Evolutionary conservation across 2,113 vertebrate genomes (phyloP).

Genomic region (Australoheros scitulus): DNA sequence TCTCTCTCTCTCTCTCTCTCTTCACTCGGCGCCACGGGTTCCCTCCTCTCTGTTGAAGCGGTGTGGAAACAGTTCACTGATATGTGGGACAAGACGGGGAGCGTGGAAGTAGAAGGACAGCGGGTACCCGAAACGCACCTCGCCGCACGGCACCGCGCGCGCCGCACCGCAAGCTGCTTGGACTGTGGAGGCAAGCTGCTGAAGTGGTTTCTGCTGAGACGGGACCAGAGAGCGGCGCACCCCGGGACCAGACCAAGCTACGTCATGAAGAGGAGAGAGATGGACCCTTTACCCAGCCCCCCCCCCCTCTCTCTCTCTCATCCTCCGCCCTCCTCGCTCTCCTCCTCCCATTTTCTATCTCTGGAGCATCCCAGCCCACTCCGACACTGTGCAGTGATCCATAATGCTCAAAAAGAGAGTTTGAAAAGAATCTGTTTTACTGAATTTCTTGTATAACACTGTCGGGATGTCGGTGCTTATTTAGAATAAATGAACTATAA

Average conservation of each 20-base stretch:
- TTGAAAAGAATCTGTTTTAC: neutral
- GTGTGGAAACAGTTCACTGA: constrained; percentile 54
- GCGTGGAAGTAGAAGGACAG: constrained; percentile 30
- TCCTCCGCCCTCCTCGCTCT: neutral
- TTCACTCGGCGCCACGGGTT: constrained; percentile 11
- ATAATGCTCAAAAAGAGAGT: neutral
- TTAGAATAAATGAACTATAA: neutral
- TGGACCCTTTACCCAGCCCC: constrained; percentile 33
- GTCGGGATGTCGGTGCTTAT: neutral
- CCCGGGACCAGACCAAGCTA: constrained; percentile 67
- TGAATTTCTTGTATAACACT: neutral
- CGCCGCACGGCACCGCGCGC: constrained; percentile 18
- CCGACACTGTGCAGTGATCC: constrained; percentile 20
- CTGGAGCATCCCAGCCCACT: constrained; percentile 59
- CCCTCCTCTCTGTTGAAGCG: constrained; percentile 16
- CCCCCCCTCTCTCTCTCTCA: neutral
- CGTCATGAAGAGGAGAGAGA: constrained; percentile 75
- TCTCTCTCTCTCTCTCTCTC: constrained; percentile 7
- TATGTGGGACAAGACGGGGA: constrained; percentile 49
- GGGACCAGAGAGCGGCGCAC: constrained; percentile 69
- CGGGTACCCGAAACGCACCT: constrained; percentile 33
- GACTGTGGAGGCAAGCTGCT: constrained; percentile 36
- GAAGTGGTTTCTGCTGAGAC: constrained; percentile 54
- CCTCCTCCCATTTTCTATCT: constrained; percentile 31
- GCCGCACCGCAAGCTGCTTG: constrained; percentile 20